Evolutionary conservation across 2,113 vertebrate genomes (phyloP).

Genomic region (Corvus hawaiiensis): DNA sequence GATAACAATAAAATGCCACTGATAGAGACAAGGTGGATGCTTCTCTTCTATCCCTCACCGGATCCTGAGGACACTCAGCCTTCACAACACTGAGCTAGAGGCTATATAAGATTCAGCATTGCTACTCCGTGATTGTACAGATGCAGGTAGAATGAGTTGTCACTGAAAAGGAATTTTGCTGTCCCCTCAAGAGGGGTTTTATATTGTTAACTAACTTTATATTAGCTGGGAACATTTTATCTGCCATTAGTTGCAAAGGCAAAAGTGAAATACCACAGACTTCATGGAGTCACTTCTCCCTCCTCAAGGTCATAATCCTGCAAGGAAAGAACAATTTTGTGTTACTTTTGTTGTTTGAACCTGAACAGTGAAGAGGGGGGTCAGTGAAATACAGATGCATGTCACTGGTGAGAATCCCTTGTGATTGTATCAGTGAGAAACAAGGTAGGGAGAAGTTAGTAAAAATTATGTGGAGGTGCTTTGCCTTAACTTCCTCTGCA

Average conservation of each 20-base stretch:
- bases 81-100: background rate
- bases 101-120: background rate
- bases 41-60: background rate
- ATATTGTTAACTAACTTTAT: background rate
- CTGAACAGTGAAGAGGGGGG: background rate
- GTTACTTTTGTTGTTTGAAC: background rate
- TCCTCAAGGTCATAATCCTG: background rate
- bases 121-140: background rate
- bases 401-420: background rate
- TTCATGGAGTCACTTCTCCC: background rate
- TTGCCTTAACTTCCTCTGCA: background rate
- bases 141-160: background rate
- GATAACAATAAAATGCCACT: background rate
- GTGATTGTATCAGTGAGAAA: background rate
- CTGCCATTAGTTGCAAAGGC: background rate
- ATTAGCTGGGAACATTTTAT: background rate
- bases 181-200: background rate
- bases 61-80: background rate
- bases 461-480: background rate
- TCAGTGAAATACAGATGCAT: background rate
- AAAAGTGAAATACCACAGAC: background rate
- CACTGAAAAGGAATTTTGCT: background rate
- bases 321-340: background rate
- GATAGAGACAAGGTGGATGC: background rate
- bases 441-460: background rate